phyloP scores from a whole-genome alignment of 2,888 invertebrate genomes.

The Meiosimyza decipiens region DNA sequence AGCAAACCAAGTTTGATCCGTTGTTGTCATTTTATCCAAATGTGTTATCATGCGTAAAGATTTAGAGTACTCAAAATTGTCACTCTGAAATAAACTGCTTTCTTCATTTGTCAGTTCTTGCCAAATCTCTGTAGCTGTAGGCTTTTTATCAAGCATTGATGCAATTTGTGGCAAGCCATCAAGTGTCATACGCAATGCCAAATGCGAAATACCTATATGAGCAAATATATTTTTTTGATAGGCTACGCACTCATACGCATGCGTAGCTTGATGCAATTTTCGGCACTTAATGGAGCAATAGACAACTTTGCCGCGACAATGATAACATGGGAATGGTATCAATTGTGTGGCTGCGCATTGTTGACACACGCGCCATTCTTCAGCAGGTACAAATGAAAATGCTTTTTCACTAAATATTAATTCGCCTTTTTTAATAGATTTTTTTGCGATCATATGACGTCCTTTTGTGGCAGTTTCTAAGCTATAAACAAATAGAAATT shows the following conservation, averaged over 20 bases:
- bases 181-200: conserved; percentile 78
- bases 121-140: conserved; percentile 49
- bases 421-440: conserved; percentile 74
- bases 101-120: conserved; percentile 34
- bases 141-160: conserved; percentile 60
- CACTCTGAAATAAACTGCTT: conserved; percentile 28
- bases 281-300: conserved; percentile 78
- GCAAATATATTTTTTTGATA: conserved; percentile 73
- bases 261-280: conserved; percentile 70
- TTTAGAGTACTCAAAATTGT: conserved; percentile 42
- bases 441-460: conserved; percentile 68
- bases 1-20: conserved; percentile 77
- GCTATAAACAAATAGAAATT: conserved; percentile 2
- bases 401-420: conserved; percentile 84
- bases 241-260: conserved; percentile 79
- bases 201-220: conserved; percentile 81
- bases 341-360: conserved; percentile 75
- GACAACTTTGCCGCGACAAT: conserved; percentile 72
- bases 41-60: conserved; percentile 71
- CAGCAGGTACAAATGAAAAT: conserved; percentile 79
- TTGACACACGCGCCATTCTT: conserved; percentile 72
- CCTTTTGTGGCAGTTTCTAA: conserved; percentile 42
- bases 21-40: conserved; percentile 74
- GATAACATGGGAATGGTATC: conserved; percentile 76
- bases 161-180: conserved; percentile 68